Evolutionary conservation across 1,140 invertebrate genomes (phyloP), one percentile per base, ranked within the genome.

Genomic region (Anastrepha ludens): DNA sequence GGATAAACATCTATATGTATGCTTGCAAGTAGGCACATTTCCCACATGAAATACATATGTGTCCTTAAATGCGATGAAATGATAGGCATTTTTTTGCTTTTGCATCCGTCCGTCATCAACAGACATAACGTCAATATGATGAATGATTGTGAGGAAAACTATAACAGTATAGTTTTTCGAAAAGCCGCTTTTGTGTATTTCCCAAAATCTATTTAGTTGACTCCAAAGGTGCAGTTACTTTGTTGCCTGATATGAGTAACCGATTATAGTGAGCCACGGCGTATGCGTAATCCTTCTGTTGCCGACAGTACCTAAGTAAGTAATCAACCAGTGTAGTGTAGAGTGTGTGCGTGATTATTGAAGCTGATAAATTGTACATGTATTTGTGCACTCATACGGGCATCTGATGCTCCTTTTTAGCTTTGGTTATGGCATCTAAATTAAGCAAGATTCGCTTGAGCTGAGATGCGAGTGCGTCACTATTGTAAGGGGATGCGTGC

Each of bases 121-220:
- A 74, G 67, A 74, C 67, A 74, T 15, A 8, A 74, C 39, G 67
- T 74, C 67, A 74, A 47, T 47, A 15, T 74, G 67, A 74, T 74
- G 41, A 41, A 74, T 74, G 41, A 44, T 44, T 44, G 39, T 41
- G 67, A 44, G 9, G 67, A 41, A 47, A 17, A 55, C 50, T 55
- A 9, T 55, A 7, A 55, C 50, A 9, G 50, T 55, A 55, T 55
- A 7, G 50, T 55, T 55, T 55, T 55, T 55, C 5, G 50, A 55
- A 55, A 55, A 55, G 50, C 29, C 29, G 50, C 50, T 55, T 55
- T 7, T 55, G 50, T 55, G 50, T 9, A 29, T 29, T 29, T 0
- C 29, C 29, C 29, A 29, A 29, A 29, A 29, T 1, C 5, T 55
- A 55, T 55, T 55, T 7, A 55, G 50, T 9, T 7, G 50, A 5